phyloP scores from a whole-genome alignment of 2,113 vertebrate species.

The Mormyrus iriodes region DNA sequence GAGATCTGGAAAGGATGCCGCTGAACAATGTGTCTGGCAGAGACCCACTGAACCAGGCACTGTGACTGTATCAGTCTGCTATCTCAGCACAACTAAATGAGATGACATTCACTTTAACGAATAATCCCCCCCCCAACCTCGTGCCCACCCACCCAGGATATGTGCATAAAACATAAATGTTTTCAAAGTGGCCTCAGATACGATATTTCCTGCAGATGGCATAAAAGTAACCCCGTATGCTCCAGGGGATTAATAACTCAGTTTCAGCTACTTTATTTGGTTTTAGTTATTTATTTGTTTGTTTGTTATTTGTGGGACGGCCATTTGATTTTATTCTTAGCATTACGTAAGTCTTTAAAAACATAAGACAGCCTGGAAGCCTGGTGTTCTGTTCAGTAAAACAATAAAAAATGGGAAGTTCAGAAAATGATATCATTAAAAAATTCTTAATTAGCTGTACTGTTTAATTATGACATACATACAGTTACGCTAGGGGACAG shows the following conservation, averaged over 20 bases:
- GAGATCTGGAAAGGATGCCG: conserved; percentile 60
- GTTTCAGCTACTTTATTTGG: neutral
- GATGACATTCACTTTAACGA: conserved; percentile 66
- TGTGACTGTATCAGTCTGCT: conserved; percentile 51
- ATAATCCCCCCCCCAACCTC: conserved; percentile 47
- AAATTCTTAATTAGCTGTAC: neutral
- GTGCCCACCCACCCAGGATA: conserved; percentile 3
- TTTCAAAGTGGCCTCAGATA: conserved; percentile 39
- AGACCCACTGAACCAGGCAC: conserved; percentile 42
- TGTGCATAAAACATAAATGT: conserved; percentile 42
- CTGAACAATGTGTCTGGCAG: conserved; percentile 54
- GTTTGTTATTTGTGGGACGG: neutral
- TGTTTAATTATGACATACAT: neutral
- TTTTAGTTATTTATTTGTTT: neutral
- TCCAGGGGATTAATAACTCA: neutral
- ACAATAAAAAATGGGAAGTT: neutral
- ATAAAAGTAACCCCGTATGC: conserved; percentile 11
- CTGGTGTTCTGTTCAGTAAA: neutral
- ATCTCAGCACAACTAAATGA: conserved; percentile 58
- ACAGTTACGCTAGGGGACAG: neutral
- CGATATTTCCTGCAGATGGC: conserved; percentile 27
- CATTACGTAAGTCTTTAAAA: conserved; percentile 27
- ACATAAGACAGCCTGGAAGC: conserved; percentile 20
- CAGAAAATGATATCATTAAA: neutral
- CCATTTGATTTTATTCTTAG: neutral